Evolutionary conservation across 2,113 vertebrate species (phyloP).

Genomic region (human): DNA sequence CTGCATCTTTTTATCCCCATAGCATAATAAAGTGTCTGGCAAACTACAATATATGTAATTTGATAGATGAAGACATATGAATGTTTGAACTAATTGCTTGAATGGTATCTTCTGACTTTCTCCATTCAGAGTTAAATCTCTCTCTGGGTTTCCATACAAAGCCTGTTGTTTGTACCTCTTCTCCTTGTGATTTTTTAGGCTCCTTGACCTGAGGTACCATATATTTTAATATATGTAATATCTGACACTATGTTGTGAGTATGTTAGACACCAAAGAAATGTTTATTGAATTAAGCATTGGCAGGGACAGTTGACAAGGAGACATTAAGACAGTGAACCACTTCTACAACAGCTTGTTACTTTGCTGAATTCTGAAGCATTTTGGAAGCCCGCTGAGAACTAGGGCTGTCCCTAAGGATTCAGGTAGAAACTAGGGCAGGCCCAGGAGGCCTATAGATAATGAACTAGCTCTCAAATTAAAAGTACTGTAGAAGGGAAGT

Average conservation of each 20-base stretch:
- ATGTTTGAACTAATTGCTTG: neutral
- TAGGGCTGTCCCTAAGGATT: neutral
- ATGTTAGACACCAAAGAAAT: neutral
- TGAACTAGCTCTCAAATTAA: neutral
- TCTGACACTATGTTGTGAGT: neutral
- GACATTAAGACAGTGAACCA: neutral
- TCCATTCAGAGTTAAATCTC: neutral
- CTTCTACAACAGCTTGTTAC: neutral
- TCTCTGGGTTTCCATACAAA: neutral
- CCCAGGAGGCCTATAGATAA: neutral
- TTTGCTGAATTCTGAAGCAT: neutral
- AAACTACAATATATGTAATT: neutral
- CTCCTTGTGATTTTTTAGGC: neutral
- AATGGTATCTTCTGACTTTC: neutral
- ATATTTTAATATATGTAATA: neutral
- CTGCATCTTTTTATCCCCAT: neutral
- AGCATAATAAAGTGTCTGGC: neutral
- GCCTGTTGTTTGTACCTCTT: neutral
- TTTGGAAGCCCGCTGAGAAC: neutral
- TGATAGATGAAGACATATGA: neutral
- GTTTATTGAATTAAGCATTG: neutral
- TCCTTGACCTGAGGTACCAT: neutral
- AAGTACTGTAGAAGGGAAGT: neutral
- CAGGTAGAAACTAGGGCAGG: neutral
- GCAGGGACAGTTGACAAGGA: neutral